A percentile compares a stretch with the other conserved stretches of the same genome.
Conservation (phyloP, 2,888 invertebrate species). For the Anarsia innoxiella region DNA sequence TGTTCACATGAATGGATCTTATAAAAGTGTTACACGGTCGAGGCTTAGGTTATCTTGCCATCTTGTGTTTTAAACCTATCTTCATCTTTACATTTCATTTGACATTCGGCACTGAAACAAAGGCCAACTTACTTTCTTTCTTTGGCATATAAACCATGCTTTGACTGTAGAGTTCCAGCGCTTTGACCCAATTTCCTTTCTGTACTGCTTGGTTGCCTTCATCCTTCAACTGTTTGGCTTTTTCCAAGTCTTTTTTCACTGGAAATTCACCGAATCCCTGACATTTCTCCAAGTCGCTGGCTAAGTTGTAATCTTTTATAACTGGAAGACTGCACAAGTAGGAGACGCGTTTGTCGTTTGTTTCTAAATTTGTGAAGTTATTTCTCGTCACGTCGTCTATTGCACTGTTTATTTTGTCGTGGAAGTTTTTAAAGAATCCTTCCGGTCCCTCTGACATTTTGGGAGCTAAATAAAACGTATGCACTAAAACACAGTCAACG, state of each 20-base stretch:
- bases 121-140: slow-evolving; percentile 78
- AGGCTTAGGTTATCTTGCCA: not conserved
- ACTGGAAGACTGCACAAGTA: slow-evolving; percentile 74
- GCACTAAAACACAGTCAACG: not conserved
- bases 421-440: slow-evolving; percentile 79
- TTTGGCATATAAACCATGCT: slow-evolving; percentile 81
- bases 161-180: slow-evolving; percentile 81
- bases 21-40: not conserved
- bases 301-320: slow-evolving; percentile 65
- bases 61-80: too few relatives aligned
- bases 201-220: slow-evolving; percentile 84
- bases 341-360: slow-evolving; percentile 79
- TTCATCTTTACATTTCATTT: slow-evolving; percentile 2
- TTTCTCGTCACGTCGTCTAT: slow-evolving; percentile 75
- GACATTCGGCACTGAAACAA: slow-evolving; percentile 24
- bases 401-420: slow-evolving; percentile 73
- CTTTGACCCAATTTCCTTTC: slow-evolving; percentile 79
- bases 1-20: not conserved
- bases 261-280: slow-evolving; percentile 46
- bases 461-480: slow-evolving; percentile 2
- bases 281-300: slow-evolving; percentile 51
- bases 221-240: slow-evolving; percentile 79
- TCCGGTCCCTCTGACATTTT: slow-evolving; percentile 50
- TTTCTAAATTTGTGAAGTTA: slow-evolving; percentile 77
- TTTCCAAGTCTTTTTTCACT: slow-evolving; percentile 72